phyloP scores from a whole-genome alignment of 2,113 vertebrate species.

The Salvator merianae region DNA sequence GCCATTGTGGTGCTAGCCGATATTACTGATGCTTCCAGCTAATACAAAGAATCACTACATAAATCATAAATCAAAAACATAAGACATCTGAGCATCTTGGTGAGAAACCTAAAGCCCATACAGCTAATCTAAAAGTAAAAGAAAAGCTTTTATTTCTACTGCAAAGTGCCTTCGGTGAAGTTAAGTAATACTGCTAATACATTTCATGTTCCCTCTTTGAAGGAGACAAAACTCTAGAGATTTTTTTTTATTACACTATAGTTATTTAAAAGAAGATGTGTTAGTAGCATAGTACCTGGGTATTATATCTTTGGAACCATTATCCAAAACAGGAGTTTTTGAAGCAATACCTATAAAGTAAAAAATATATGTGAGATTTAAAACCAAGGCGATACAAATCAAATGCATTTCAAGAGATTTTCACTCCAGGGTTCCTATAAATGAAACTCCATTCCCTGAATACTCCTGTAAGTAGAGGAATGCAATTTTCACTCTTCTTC shows the following conservation, averaged over 20 bases:
- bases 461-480: not conserved
- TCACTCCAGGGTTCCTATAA: not conserved
- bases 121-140: not conserved
- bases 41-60: not conserved
- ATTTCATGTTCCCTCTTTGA: not conserved
- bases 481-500: not conserved
- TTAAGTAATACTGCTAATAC: not conserved
- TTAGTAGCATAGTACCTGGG: constrained; percentile 70
- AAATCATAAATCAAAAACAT: not conserved
- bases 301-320: constrained; percentile 61
- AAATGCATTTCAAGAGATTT: not conserved
- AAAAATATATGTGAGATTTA: not conserved
- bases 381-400: not conserved
- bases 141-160: not conserved
- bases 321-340: constrained; percentile 50
- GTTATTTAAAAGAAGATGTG: not conserved
- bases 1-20: not conserved
- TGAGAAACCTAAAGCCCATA: not conserved
- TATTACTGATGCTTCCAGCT: not conserved
- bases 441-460: not conserved
- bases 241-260: not conserved
- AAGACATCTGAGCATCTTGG: not conserved
- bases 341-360: constrained; percentile 68
- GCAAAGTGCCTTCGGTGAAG: not conserved
- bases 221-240: not conserved